These are phyloP conservation scores for Dissostichus mawsoni DNA, from an alignment of 2,113 vertebrate species.

Conservation along the genomic window DNA sequence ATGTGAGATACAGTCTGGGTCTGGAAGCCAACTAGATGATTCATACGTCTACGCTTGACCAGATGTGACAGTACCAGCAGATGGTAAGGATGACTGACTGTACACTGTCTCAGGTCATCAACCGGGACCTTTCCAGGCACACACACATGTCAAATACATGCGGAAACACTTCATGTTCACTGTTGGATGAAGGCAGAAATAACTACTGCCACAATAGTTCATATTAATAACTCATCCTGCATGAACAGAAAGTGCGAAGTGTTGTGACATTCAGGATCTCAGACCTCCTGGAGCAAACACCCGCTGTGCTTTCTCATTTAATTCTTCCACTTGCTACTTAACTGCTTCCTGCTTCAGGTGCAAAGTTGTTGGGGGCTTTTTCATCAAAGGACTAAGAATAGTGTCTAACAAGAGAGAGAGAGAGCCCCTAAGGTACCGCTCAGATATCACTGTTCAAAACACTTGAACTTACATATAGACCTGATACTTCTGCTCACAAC, in stretches of 20 bases:
- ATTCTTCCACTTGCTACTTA: slow-evolving; percentile 32
- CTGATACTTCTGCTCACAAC: neutral
- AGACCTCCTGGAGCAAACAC: neutral
- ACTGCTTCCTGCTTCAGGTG: slow-evolving; percentile 12
- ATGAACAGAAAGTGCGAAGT: neutral
- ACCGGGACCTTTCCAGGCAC: slow-evolving; percentile 43
- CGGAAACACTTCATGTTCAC: slow-evolving; percentile 5
- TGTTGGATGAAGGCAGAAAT: neutral
- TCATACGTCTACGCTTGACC: slow-evolving; percentile 68
- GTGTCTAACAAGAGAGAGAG: slow-evolving; percentile 18
- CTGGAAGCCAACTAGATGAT: slow-evolving; percentile 70
- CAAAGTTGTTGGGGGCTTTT: slow-evolving; percentile 11
- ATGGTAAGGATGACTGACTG: slow-evolving; percentile 73
- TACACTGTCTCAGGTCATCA: slow-evolving; percentile 63
- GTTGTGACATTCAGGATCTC: slow-evolving; percentile 24
- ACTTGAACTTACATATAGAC: slow-evolving; percentile 50
- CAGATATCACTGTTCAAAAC: slow-evolving; percentile 49
- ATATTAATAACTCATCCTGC: neutral
- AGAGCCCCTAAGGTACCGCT: slow-evolving; percentile 23
- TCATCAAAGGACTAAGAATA: slow-evolving; percentile 50
- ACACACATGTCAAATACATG: slow-evolving; percentile 21
- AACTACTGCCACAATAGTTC: neutral
- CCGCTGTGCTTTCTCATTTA: slow-evolving; percentile 32
- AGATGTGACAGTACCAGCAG: slow-evolving; percentile 68
- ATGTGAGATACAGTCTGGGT: slow-evolving; percentile 48